These are phyloP conservation scores for Corythornis madagascariensis DNA, from an alignment of 2,113 vertebrate genomes.

Conservation along the genomic window DNA sequence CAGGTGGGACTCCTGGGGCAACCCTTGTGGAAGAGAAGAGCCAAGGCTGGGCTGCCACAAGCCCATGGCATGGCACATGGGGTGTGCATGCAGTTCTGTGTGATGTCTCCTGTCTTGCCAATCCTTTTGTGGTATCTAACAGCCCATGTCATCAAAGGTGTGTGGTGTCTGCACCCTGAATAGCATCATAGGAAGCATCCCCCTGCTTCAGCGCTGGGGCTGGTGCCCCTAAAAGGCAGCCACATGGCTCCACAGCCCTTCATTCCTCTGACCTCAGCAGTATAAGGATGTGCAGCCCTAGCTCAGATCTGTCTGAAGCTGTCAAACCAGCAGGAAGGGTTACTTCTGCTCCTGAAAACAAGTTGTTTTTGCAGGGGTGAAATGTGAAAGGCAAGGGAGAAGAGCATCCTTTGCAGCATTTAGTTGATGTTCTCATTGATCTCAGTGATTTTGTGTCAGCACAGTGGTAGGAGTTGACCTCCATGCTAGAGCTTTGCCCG, in stretches of 20 bases:
- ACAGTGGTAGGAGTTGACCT: background rate
- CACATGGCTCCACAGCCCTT: fast-evolving
- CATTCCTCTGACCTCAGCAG: background rate
- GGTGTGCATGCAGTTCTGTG: fast-evolving
- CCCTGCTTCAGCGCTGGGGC: background rate
- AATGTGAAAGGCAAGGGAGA: background rate
- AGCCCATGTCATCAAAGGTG: fast-evolving
- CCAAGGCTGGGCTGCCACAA: background rate
- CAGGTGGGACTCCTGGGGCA: background rate
- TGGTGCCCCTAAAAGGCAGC: background rate
- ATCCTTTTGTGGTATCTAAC: background rate
- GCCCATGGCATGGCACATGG: fast-evolving
- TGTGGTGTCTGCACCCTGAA: background rate
- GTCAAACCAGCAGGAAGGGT: background rate
- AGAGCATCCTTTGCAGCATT: background rate
- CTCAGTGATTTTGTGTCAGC: conserved; percentile 51
- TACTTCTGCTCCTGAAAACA: background rate
- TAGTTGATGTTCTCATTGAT: background rate
- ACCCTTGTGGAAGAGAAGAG: background rate
- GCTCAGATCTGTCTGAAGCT: background rate
- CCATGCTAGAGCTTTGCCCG: fast-evolving
- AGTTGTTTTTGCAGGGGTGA: background rate
- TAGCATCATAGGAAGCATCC: background rate
- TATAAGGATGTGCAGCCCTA: fast-evolving
- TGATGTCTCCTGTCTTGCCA: fast-evolving